Base-by-base conservation (phyloP, 2,888 invertebrate species). In the Eretmocerus hayati region DNA sequence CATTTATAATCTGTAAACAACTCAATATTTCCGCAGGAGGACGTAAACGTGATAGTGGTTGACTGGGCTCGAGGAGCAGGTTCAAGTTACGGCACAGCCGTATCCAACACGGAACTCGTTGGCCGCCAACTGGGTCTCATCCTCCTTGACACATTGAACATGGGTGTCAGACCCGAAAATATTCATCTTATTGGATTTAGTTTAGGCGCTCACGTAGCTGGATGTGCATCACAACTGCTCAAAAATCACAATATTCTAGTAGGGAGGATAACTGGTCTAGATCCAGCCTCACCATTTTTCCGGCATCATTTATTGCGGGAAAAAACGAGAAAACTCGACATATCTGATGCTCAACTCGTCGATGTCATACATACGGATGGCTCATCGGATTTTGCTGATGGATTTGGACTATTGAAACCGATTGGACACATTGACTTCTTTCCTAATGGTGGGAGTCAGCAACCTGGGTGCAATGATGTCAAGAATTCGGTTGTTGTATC, bases 281-380 rank as follows among this genome's bases (percentile, higher is more conserved):
- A 79, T 62, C 79, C 79, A 2, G 79, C 79, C 0, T 77, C 78
- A 2, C 79, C 79, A 0, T 69, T 80, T 42, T 80, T 83, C 62
- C 75, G 82, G 56, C 72, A 72, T 58, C 63, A 78, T 59, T 64
- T 80, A 60, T 62, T 80, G 56, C 62, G 75, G 21, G 77, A 79
- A 40, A 75, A 75, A 47, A 68, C 75, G 13, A 74, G 75, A 47
- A 79, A 80, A 54, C 66, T 84, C 39, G 82, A 82, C 59, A 73
- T 74, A 22, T 74, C 73, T 5, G 84, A 84, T 61, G 84, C 84
- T 0, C 67, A 71, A 21, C 78, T 81, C 52, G 83, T 84, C 1
- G 84, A 84, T 62, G 77, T 83, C n/a, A 74, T 84, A 47, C 84
- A 84, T 58, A 81, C 82, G 2, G 84, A 84, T 62, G 81, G 83